A percentile compares a stretch with the other conserved stretches of the same genome.
Evolutionary conservation across 1,140 invertebrate genomes (phyloP).

Genomic region (Drosophila sulfurigaster): DNA sequence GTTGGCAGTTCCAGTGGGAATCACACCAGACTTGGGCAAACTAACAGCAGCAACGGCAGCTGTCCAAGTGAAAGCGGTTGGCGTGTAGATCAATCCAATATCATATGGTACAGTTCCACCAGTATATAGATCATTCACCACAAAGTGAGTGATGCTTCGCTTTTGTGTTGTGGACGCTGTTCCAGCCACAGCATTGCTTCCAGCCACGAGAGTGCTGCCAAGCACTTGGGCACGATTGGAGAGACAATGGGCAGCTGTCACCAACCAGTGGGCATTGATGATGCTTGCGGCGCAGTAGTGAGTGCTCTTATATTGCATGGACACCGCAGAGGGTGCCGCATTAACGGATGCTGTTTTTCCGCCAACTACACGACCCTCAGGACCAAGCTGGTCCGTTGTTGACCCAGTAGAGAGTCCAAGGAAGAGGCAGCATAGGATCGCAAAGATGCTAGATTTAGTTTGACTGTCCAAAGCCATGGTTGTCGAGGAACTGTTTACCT

Average conservation of each 20-base stretch:
- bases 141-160: constrained; percentile 66
- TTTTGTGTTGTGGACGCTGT: constrained; percentile 70
- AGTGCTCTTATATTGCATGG: constrained; percentile 67
- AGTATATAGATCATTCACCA: constrained; percentile 69
- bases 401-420: constrained; percentile 40
- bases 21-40: constrained; percentile 81
- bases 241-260: constrained; percentile 85
- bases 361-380: constrained; percentile 77
- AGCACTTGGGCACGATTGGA: constrained; percentile 66
- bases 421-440: constrained; percentile 22
- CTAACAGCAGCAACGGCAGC: constrained; percentile 83
- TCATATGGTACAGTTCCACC: constrained; percentile 85
- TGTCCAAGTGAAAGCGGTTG: constrained; percentile 85
- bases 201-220: constrained; percentile 68
- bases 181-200: constrained; percentile 68
- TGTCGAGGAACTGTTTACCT: constrained; percentile 71
- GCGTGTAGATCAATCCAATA: constrained; percentile 86
- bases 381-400: constrained; percentile 32
- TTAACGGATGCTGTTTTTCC: constrained; percentile 65
- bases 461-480: constrained; percentile 60
- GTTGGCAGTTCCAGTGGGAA: constrained; percentile 85
- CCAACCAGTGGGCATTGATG: constrained; percentile 85
- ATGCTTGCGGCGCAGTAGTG: constrained; percentile 87
- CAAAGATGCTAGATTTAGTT: constrained; percentile 9
- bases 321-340: constrained; percentile 82